Conservation (phyloP, 1,140 invertebrate species). For the Drosophila ohnishii region DNA sequence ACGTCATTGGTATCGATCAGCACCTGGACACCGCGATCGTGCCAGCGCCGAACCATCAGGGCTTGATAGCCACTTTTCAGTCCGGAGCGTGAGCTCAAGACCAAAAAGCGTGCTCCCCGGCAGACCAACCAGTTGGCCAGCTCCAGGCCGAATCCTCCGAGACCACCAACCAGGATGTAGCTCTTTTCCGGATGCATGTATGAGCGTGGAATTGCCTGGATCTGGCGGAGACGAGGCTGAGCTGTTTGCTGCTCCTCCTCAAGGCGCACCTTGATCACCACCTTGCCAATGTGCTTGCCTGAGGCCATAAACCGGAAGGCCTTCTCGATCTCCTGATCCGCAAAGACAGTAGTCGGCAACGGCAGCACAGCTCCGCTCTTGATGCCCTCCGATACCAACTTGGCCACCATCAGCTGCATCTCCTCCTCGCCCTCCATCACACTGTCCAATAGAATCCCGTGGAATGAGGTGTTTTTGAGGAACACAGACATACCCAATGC, state of each 20-base stretch:
- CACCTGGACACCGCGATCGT: constrained; percentile 88
- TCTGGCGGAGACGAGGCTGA: constrained; percentile 84
- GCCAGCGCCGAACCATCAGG: constrained; percentile 90
- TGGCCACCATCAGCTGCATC: constrained; percentile 89
- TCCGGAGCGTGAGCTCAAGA: constrained; percentile 94
- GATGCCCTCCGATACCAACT: constrained; percentile 92
- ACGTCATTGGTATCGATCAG: constrained; percentile 88
- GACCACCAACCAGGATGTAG: constrained; percentile 94
- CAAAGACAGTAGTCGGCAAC: constrained; percentile 91
- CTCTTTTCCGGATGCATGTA: constrained; percentile 94
- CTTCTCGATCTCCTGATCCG: constrained; percentile 93
- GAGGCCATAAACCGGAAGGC: constrained; percentile 97
- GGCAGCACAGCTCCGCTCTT: constrained; percentile 92
- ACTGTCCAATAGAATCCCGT: constrained; percentile 97
- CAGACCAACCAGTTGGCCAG: constrained; percentile 94
- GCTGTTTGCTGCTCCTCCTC: constrained; percentile 86
- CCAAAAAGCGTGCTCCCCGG: constrained; percentile 91
- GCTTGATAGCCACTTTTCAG: constrained; percentile 94
- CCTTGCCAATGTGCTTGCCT: constrained; percentile 98
- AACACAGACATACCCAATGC: constrained; percentile 96
- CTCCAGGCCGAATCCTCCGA: constrained; percentile 98
- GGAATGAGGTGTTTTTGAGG: constrained; percentile 97
- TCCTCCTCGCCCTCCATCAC: constrained; percentile 86
- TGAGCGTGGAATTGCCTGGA: constrained; percentile 91
- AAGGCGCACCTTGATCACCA: constrained; percentile 92